Evolutionary conservation across 35 echinoderm and acorn worm species (phyloP), one percentile per base, ranked within the genome.

Genomic region (Stichopus chloronotus): DNA sequence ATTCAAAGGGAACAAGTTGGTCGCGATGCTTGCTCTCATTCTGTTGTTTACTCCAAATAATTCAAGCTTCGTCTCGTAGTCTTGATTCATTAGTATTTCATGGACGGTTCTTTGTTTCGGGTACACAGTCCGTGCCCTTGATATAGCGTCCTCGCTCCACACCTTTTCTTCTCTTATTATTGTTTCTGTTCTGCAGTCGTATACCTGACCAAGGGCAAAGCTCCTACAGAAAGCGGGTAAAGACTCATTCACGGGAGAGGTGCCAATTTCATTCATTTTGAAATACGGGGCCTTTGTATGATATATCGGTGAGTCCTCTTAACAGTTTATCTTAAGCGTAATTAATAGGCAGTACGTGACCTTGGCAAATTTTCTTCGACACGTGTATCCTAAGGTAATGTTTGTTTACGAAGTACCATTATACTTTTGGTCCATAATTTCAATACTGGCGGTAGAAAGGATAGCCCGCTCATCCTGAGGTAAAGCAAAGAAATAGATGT

Each of bases 181-280:
- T 12, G 5, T 12, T 58, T 88, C 87, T 63, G 87, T 69, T 63
- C 87, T 23, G 52, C 57, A 25, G 52, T 88, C 87, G 43, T 88
- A 88, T 52, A 88, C 16, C 30, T 88, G 87, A 5, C 87, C 87
- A 6, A 88, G 59, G 6, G 87, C 65, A 63, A 88, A 52, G 65
- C n/a, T 57, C 12, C 87, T 88, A 21, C 59, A 22, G 4, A 88
- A 72, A 43, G 87, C 87, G 11, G 59, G 87, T 71, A 88, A 58
- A 20, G 17, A 10, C 17, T 57, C n/a, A 7, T 55, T 14, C 0
- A 9, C 16, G 6, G 81, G 54, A 84, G 9, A 52, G 17, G 7
- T 84, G n/a, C n/a, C 20, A 7, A 7, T 57, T 20, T 55, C 7
- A 14, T 58, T 57, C 81, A 84, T 84, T 16, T 84, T 84, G 53